These are phyloP conservation scores for Coregonus clupeaformis DNA, from an alignment of 2,113 vertebrate species.

Conservation along the genomic window DNA sequence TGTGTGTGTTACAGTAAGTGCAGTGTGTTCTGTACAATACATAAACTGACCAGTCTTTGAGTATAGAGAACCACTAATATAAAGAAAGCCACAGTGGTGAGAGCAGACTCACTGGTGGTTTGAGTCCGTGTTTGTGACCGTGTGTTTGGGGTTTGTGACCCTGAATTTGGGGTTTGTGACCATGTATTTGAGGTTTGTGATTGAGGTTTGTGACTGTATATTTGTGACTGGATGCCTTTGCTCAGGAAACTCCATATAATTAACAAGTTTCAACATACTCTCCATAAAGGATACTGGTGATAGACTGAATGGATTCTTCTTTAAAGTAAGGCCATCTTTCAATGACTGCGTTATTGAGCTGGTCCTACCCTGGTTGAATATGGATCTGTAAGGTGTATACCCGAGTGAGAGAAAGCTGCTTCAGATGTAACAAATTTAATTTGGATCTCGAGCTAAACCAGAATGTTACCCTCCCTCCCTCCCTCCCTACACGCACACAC, in stretches of 20 bases:
- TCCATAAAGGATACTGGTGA: no score
- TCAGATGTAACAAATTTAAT: background rate
- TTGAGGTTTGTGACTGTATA: conserved; percentile 24
- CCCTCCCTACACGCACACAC: background rate
- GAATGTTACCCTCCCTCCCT: conserved; percentile 1
- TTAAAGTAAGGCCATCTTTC: no score
- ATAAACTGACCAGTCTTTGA: conserved; percentile 47
- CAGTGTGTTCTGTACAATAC: conserved; percentile 29
- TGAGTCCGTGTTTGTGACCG: conserved; percentile 17
- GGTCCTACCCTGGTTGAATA: no score
- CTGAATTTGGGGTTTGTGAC: conserved; percentile 38
- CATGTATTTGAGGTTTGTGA: conserved; percentile 8
- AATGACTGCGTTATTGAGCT: no score
- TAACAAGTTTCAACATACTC: no score
- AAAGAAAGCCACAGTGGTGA: conserved; percentile 59
- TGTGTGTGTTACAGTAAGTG: background rate
- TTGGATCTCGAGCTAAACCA: background rate
- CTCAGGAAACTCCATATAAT: no score
- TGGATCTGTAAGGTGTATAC: background rate
- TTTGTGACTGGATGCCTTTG: no score
- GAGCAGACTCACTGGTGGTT: conserved; percentile 52
- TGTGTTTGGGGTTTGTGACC: conserved; percentile 38
- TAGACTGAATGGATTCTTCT: no score
- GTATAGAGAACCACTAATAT: conserved; percentile 59
- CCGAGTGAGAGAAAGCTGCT: no score